Base-by-base conservation (phyloP, 2,888 invertebrate genomes). In the Oscheius sp. region DNA sequence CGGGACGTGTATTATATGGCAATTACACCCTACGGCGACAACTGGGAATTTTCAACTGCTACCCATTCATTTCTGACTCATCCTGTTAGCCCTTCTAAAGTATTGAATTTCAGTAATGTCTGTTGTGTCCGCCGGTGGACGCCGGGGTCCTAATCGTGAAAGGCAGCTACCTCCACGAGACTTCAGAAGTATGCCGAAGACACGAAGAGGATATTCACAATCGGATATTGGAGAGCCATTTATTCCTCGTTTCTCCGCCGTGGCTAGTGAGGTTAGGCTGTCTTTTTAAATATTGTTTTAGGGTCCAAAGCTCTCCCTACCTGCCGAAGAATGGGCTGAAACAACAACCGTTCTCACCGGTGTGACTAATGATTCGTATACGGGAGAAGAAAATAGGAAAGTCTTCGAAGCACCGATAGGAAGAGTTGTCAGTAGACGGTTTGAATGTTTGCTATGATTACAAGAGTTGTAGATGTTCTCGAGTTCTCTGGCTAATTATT, bases 311-410 rank as follows among this genome's bases (percentile, higher is more conserved):
- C 47, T 73, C 2, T 64, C 54, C 9, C 50, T 77, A 33, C 71
- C 70, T 9, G 73, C 74, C 56, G 82, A 81, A 45, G 76, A 83
- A 56, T 81, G 82, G 80, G 82, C 69, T 2, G 84, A 84, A 61
- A 84, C 81, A 57, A 84, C 84, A 6, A 84, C 84, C 12, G 82
- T 85, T 6, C 51, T 84, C 26, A 84, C 83, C 36, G 83, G 81
- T 26, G 76, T 77, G 66, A 82, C 82, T n/a, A 79, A 78, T 17
- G 84, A 84, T 47, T 82, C 82, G 1, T 85, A 74, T 68, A 71
- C 65, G 24, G 74, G 69, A 33, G 81, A 72, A 6, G 79, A 78
- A 44, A 63, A 33, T 17, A 77, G 80, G 65, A 61, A 75, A 24
- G 68, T 75, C 47, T 74, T 73, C 57, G 62, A 69, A 8, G 61